Percentiles rank a stretch among this genome's conserved stretches.
Conservation (phyloP, 2,888 invertebrate genomes). For the Tetranychus piercei region DNA sequence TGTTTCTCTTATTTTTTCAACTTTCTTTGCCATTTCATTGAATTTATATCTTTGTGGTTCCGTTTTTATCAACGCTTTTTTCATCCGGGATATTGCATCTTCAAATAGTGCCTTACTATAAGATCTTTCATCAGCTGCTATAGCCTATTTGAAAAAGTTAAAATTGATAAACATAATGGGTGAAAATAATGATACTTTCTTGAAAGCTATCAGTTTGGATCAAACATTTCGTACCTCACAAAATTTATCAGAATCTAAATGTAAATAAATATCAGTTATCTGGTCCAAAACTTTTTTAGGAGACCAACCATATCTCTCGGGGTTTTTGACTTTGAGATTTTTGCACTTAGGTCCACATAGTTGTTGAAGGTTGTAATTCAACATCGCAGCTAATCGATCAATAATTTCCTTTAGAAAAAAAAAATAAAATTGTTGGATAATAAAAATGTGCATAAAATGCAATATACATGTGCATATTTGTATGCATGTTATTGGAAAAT, state of each 20-base stretch:
- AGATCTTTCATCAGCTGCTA: constrained; percentile 91
- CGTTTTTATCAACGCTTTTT: constrained; percentile 63
- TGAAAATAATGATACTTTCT: neutral
- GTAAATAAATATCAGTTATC: constrained; percentile 87
- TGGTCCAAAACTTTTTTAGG: constrained; percentile 74
- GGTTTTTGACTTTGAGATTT: constrained; percentile 67
- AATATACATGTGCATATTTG: neutral
- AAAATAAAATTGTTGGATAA: neutral
- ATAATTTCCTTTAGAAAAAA: constrained; percentile 48
- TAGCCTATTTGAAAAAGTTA: constrained; percentile 37
- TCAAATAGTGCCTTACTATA: constrained; percentile 81
- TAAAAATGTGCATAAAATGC: constrained; percentile 15
- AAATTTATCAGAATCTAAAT: constrained; percentile 76
- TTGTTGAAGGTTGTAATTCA: constrained; percentile 92
- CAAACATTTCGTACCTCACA: constrained; percentile 39
- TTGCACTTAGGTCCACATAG: constrained; percentile 89
- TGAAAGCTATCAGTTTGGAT: neutral
- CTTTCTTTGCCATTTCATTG: constrained; percentile 51
- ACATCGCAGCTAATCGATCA: constrained; percentile 85
- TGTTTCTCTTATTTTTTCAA: constrained; percentile 43
- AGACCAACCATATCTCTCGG: constrained; percentile 93
- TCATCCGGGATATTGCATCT: constrained; percentile 64
- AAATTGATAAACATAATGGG: neutral
- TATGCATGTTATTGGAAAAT: neutral
- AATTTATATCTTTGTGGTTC: constrained; percentile 68